Percentiles rank a stretch among this genome's conserved stretches.
Conservation (phyloP, 35 echinoderm and acorn worm genomes). For the Apostichopus californicus region DNA sequence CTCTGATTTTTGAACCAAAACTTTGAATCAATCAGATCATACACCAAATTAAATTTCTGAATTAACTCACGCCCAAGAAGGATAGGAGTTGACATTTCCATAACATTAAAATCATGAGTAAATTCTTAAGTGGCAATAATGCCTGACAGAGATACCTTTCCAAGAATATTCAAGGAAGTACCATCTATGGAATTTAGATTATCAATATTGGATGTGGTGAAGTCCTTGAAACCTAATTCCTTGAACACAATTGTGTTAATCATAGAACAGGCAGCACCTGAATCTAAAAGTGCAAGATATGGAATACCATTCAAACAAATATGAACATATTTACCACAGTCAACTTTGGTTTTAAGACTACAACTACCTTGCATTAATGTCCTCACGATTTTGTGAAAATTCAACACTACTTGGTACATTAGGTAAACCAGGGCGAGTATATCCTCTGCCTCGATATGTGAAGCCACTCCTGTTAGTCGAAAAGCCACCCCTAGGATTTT, state of each 20-base stretch:
- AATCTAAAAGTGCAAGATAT: constrained; percentile 22
- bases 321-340: too few relatives aligned
- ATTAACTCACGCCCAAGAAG: background rate
- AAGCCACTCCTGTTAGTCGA: too few relatives aligned
- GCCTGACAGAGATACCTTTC: constrained; percentile 1
- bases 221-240: background rate
- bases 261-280: constrained; percentile 28
- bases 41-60: background rate
- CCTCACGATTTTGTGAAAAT: too few relatives aligned
- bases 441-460: too few relatives aligned
- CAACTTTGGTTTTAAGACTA: too few relatives aligned
- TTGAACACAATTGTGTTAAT: constrained; percentile 2
- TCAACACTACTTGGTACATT: too few relatives aligned
- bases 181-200: background rate
- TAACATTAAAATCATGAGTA: background rate
- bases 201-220: background rate
- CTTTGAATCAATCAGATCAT: constrained; percentile 6
- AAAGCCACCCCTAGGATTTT: too few relatives aligned
- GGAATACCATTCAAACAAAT: background rate
- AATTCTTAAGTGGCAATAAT: constrained; percentile 3
- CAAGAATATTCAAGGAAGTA: background rate
- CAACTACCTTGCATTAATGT: too few relatives aligned
- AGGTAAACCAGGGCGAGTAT: too few relatives aligned
- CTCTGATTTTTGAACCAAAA: background rate
- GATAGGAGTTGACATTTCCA: constrained; percentile 1